Percentiles rank a stretch among this genome's conserved stretches.
These are phyloP conservation scores for Ceratosolen fusciceps DNA, from an alignment of 1,140 invertebrate genomes.

Conservation along the genomic window DNA sequence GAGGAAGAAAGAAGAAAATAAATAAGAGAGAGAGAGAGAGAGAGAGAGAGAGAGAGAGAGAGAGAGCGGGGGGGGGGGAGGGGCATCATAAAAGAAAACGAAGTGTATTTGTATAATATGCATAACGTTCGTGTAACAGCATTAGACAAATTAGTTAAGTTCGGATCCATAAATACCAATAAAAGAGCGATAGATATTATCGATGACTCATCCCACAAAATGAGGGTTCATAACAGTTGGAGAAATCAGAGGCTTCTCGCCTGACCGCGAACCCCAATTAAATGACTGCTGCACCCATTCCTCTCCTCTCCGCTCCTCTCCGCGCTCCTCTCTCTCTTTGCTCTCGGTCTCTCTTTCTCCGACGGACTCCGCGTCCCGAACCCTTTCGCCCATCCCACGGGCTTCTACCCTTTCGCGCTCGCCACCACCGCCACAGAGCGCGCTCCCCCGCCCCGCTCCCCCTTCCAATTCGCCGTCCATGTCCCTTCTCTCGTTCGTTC, in stretches of 20 bases:
- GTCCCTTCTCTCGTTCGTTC: not conserved
- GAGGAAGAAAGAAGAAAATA: no score
- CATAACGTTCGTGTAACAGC: conserved; percentile 5
- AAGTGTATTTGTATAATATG: conserved; percentile 4
- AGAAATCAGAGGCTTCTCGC: conserved; percentile 28
- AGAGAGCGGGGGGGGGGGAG: no score
- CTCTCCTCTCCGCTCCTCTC: conserved; percentile 5
- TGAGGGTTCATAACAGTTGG: conserved; percentile 23
- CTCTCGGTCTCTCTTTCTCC: not conserved
- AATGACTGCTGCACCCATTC: conserved; percentile 29
- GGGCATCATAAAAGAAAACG: conserved; percentile 6
- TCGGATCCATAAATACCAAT: conserved; percentile 37
- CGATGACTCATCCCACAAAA: conserved; percentile 43
- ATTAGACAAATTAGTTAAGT: conserved; percentile 38
- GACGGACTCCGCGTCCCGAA: no score
- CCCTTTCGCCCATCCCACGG: no score
- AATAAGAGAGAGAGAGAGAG: no score
- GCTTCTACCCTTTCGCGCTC: no score
- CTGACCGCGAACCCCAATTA: conserved; percentile 36
- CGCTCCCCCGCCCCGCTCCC: no score
- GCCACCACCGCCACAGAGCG: no score
- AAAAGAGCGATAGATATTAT: conserved; percentile 39
- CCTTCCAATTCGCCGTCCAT: conserved; percentile 15
- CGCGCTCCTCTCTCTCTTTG: not conserved
- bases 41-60: no score